These are phyloP conservation scores for Apeltes quadracus DNA, from an alignment of 2,113 vertebrate species.

Conservation along the genomic window DNA sequence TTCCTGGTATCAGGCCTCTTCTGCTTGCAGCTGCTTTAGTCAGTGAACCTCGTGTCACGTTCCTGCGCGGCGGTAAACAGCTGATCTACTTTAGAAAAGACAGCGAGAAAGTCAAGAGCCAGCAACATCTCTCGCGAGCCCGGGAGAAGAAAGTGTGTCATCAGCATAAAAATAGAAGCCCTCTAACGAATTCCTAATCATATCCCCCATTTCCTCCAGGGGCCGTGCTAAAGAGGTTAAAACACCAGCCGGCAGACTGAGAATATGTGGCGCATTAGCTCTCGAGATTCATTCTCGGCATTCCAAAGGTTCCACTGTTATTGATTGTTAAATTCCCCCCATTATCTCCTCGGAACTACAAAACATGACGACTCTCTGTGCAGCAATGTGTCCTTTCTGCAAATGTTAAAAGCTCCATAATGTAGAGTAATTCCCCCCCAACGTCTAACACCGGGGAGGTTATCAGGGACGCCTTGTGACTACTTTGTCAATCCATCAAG, in stretches of 20 bases:
- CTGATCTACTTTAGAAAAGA: constrained; percentile 80
- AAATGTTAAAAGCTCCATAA: constrained; percentile 68
- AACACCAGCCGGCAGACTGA: constrained; percentile 75
- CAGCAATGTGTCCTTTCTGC: constrained; percentile 50
- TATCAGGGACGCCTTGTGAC: constrained; percentile 35
- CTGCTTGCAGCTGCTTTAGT: constrained; percentile 65
- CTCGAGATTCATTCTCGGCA: constrained; percentile 75
- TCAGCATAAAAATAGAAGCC: constrained; percentile 86
- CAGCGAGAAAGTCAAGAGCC: constrained; percentile 80
- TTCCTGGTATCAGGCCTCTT: constrained; percentile 44
- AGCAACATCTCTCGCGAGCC: constrained; percentile 75
- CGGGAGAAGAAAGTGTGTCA: constrained; percentile 83
- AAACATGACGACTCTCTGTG: constrained; percentile 51
- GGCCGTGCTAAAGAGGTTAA: constrained; percentile 81
- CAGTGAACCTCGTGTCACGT: constrained; percentile 68
- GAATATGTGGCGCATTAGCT: constrained; percentile 78
- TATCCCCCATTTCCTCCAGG: constrained; percentile 79
- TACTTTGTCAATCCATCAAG: constrained; percentile 51
- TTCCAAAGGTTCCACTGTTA: constrained; percentile 70
- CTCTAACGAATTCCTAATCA: constrained; percentile 85
- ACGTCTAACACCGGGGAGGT: constrained; percentile 29
- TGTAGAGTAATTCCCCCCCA: constrained; percentile 39
- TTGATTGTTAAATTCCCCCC: constrained; percentile 70
- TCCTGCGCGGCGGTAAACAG: constrained; percentile 72
- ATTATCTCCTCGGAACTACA: constrained; percentile 50